Base-by-base conservation (phyloP, 2,113 vertebrate species). In the Gulo gulo region DNA sequence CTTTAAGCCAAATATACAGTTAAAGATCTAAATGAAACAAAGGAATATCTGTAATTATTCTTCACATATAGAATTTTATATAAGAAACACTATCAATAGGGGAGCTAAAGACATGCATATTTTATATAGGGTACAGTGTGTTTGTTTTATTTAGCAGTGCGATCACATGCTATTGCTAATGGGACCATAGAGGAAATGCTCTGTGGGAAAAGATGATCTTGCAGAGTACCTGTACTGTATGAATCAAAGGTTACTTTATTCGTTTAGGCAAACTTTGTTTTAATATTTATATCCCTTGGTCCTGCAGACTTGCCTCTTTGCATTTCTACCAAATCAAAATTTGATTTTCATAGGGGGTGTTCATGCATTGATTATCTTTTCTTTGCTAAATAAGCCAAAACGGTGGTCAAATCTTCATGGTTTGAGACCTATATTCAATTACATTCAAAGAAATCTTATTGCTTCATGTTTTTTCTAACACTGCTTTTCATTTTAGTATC, bases 181-280 rank as follows among this genome's bases (percentile, higher is more conserved):
- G 21, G 18, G 36, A 1, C 12, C 39, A 12, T 4, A n/a, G 23
- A 69, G 10, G 36, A 91, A 86, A 24, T 52, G 7, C 7, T 91
- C 42, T 47, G 6, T 61, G 63, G 36, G 31, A 96, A 91, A 67
- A 96, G 26, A 45, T 20, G 11, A 55, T 26, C 26, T 80, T 78
- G 5, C 29, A 16, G 5, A 52, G 9, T n/a, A 63, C 4, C 36
- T 80, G 45, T 52, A 20, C 42, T n/a, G 29, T 13, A 36, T 42
- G 3, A 71, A 45, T 59, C 59, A 76, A 61, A 87, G 13, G 31
- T 80, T 45, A 88, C 82, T 73, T 97, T 92, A 94, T 79, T 86
- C n/a, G 71, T 93, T 82, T 92, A 89, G 85, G 90, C 21, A 98
- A 98, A 98, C 88, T 34, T 88, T 45, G 6, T n/a, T 61, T 91